phyloP scores from a whole-genome alignment of 2,888 invertebrate species.

The Drepanosiphum platanoidis region DNA sequence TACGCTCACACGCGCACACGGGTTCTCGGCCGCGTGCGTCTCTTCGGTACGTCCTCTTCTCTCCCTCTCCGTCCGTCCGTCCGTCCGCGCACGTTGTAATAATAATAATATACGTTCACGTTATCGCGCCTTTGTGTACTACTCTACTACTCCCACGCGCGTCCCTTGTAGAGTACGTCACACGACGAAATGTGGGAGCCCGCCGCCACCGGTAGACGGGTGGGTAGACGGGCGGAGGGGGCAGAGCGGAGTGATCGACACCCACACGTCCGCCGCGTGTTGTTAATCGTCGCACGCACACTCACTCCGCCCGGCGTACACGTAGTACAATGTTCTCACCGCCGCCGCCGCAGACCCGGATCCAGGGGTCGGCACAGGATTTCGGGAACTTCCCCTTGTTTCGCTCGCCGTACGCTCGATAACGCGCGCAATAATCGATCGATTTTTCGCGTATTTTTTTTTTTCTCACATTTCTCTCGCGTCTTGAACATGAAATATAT shows the following conservation, averaged over 20 bases:
- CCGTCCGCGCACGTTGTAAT: not conserved
- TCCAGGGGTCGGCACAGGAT: no score
- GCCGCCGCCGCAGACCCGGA: not conserved
- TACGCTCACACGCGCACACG: not conserved
- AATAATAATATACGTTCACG: not conserved
- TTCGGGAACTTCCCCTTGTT: no score
- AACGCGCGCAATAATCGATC: no score
- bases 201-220: no score
- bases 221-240: no score
- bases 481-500: no score
- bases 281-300: not conserved
- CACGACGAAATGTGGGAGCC: conserved; percentile 24
- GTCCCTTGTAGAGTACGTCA: not conserved
- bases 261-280: not conserved
- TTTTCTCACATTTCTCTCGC: no score
- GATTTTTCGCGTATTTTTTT: no score
- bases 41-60: not conserved
- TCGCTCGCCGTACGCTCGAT: no score
- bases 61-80: no score
- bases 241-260: not conserved
- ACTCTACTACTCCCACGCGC: conserved; percentile 12
- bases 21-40: not conserved
- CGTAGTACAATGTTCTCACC: not conserved
- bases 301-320: not conserved
- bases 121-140: not conserved